A percentile compares a stretch with the other conserved stretches of the same genome.
Conservation (phyloP, 2,797 vertebrate genomes). For the Parotocinclus haroldoi region DNA sequence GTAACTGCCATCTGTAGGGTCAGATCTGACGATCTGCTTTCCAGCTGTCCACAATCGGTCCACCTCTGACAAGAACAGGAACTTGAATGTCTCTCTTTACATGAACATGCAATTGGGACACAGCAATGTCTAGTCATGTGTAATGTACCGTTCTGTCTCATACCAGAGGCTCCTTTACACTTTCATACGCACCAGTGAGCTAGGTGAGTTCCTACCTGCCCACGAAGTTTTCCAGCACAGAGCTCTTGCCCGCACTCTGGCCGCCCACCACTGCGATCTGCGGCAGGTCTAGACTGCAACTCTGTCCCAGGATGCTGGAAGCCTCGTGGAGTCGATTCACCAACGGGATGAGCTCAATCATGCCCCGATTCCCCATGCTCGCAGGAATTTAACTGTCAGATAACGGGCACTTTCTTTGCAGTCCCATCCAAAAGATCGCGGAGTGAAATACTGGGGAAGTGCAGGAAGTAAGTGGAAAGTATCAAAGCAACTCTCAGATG, state of each 20-base stretch:
- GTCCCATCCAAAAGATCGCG: neutral
- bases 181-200: conserved; percentile 24
- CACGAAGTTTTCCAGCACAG: conserved; percentile 91
- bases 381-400: conserved; percentile 24
- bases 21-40: too few species aligned
- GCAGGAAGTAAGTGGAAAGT: too few species aligned
- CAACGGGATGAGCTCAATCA: conserved; percentile 90
- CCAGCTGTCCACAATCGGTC: too few species aligned
- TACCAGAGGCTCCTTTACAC: conserved; percentile 38
- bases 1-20: too few species aligned
- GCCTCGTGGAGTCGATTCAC: conserved; percentile 89
- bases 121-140: too few species aligned
- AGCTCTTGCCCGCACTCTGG: conserved; percentile 92
- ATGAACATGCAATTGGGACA: too few species aligned
- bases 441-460: too few species aligned
- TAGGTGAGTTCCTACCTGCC: conserved; percentile 75
- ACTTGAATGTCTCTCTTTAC: too few species aligned
- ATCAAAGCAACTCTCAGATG: too few species aligned
- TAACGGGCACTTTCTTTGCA: neutral
- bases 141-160: too few species aligned
- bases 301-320: conserved; percentile 78
- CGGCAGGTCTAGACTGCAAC: conserved; percentile 82
- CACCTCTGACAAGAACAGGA: too few species aligned
- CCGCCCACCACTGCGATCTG: conserved; percentile 92
- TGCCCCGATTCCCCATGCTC: conserved; percentile 79